Evolutionary conservation across 1,140 invertebrate species (phyloP).

Genomic region (Meloidogyne chitwoodi): DNA sequence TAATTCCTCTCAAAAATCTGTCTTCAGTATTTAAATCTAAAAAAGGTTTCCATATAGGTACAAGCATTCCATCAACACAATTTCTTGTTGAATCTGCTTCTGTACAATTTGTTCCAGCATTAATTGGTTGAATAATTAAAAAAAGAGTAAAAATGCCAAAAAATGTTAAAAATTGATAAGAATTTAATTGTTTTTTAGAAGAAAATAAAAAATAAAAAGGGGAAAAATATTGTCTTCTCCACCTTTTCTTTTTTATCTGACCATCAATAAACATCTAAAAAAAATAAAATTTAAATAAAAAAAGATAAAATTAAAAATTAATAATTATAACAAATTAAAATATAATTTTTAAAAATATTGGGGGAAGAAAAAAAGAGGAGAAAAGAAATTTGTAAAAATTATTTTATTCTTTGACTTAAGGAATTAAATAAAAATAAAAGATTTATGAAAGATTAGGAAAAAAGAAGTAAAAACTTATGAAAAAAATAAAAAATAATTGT

Average conservation of each 20-base stretch:
- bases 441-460: not conserved
- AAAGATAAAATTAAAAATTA: not conserved
- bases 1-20: conserved; percentile 73
- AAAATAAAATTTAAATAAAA: not conserved
- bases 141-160: conserved; percentile 11
- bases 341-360: no score
- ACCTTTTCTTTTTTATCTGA: not conserved
- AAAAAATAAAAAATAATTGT: not conserved
- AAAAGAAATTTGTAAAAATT: no score
- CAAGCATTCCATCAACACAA: conserved; percentile 52
- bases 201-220: no score
- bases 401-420: no score
- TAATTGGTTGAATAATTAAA: not conserved
- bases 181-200: not conserved
- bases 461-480: no score
- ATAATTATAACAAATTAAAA: no score
- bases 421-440: no score
- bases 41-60: conserved; percentile 66
- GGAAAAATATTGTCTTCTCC: not conserved
- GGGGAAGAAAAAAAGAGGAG: no score
- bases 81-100: conserved; percentile 58
- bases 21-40: conserved; percentile 69
- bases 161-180: not conserved
- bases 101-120: conserved; percentile 57
- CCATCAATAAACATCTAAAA: not conserved